These are phyloP conservation scores for Calcarius ornatus DNA, from an alignment of 2,113 vertebrate genomes.

Conservation along the genomic window DNA sequence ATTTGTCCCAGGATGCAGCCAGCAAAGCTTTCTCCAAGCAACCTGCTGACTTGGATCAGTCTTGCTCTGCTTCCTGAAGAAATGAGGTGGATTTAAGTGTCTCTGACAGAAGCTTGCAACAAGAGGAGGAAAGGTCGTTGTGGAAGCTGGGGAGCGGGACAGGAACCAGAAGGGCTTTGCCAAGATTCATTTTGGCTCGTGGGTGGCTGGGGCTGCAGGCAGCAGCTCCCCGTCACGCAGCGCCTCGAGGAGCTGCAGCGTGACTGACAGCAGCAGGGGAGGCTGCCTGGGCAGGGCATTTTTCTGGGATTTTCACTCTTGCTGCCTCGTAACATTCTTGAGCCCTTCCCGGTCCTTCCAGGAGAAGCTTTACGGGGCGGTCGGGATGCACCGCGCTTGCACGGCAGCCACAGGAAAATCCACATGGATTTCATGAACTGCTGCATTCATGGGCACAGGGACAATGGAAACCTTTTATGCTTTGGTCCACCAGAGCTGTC, in stretches of 20 bases:
- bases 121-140: not conserved
- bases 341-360: not conserved
- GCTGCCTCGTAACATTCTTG: not conserved
- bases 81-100: slow-evolving; percentile 12
- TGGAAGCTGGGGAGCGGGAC: not conserved
- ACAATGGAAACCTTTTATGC: not conserved
- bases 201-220: not conserved
- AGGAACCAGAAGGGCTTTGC: not conserved
- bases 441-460: not conserved
- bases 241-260: not conserved
- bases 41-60: slow-evolving; percentile 21
- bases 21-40: not conserved
- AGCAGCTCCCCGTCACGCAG: not conserved
- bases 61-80: not conserved
- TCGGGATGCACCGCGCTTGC: not conserved
- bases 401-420: not conserved
- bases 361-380: not conserved
- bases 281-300: not conserved
- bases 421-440: not conserved
- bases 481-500: not conserved
- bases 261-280: slow-evolving; percentile 43
- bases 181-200: slow-evolving; percentile 8
- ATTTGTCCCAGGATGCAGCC: not conserved
- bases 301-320: not conserved
- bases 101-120: slow-evolving; percentile 17